phyloP scores from a whole-genome alignment of 1,140 invertebrate species.

The Phthorimaea operculella region DNA sequence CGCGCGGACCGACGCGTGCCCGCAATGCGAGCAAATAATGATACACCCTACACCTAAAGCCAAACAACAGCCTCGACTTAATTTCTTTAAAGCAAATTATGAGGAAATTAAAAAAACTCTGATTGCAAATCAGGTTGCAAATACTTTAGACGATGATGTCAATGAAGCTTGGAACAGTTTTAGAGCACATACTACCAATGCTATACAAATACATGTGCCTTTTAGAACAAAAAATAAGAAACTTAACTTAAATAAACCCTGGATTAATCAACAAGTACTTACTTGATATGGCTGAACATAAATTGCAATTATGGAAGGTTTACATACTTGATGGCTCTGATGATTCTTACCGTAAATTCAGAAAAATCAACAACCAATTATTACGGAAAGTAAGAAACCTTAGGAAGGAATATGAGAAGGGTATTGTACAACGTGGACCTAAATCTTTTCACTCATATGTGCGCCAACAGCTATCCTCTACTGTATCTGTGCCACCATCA shows the following conservation, averaged over 20 bases:
- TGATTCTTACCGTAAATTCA: neutral
- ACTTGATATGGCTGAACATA: neutral
- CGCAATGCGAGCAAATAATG: no score
- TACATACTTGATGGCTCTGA: neutral
- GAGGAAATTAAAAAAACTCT: neutral
- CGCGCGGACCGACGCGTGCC: no score
- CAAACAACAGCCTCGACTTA: no score
- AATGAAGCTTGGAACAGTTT: neutral
- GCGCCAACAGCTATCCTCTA: neutral
- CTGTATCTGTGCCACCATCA: neutral
- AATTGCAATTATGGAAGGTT: neutral
- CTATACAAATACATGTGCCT: neutral
- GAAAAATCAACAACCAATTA: neutral
- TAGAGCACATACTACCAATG: neutral
- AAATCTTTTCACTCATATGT: constrained; percentile 1
- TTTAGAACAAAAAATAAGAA: neutral
- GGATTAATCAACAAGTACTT: neutral
- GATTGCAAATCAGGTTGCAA: neutral
- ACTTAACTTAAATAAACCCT: neutral
- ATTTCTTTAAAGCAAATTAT: neutral
- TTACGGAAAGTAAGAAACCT: neutral
- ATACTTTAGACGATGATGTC: neutral
- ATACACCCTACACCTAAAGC: neutral
- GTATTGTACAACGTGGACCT: neutral
- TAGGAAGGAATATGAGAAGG: neutral